Base-by-base conservation (phyloP, 2,113 vertebrate genomes). In the Lucifuga dentata region DNA sequence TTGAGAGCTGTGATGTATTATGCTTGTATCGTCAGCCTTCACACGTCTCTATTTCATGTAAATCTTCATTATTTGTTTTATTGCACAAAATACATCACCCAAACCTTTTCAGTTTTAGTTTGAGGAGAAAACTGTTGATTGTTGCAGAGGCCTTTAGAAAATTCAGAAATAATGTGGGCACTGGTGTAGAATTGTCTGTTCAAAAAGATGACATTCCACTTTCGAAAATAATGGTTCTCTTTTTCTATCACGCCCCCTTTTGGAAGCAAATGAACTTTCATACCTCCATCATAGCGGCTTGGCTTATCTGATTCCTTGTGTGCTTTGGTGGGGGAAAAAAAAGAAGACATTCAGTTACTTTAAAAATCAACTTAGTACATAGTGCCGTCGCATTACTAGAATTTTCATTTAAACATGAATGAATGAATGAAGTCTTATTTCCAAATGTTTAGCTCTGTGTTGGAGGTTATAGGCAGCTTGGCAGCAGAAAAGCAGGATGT, bases 1-100 rank as follows among this genome's bases (percentile, higher is more conserved):
- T 17, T 33, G 1, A 51, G 24, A 80, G 38, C 39, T 63, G 43
- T 52, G 52, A 48, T 55, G 33, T 39, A 70, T 57, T 59, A 40
- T 51, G 23, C 39, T 75, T 43, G 23, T 36, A 23, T 57, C 35
- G 15, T 16, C 8, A 41, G 45, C 29, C 51, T 19, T 10, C 44
- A 52, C 49, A 26, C 36, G 11, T 51, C 38, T 38, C 19, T 48
- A 1, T 43, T 39, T 26, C 29, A 23, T 32, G 12, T 56, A 16
- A n/a, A n/a, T 12, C 13, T 20, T 48, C 32, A 58, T 50, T 48
- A 5, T 20, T 11, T 36, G 24, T 5, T 0, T 59, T 53, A 36
- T 53, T 21, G 43, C 43, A 1, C 45, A 11, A 11, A 7, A 0
- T 38, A 2, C 24, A 2, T 5, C 36, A 39, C 16, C 11, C 7